Evolutionary conservation across 2,113 vertebrate species (phyloP), one percentile per base, ranked within the genome.

Genomic region (Coryphaenoides rupestris): DNA sequence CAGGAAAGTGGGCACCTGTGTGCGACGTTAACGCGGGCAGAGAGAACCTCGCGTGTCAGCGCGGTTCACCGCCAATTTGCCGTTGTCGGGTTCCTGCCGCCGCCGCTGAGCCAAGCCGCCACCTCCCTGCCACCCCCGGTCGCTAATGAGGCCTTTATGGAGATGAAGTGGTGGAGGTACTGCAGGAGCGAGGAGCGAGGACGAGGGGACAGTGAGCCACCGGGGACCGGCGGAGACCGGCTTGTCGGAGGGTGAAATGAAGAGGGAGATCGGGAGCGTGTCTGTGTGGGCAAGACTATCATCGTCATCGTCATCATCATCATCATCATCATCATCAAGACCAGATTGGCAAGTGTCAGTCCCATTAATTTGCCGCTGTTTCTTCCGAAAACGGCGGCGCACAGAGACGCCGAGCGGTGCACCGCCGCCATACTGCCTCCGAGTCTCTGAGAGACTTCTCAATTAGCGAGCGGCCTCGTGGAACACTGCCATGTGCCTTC

Each of bases 381-480:
- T n/a, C n/a, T n/a, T n/a, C n/a, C n/a, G n/a, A n/a, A n/a, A n/a
- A n/a, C n/a, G n/a, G n/a, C n/a, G n/a, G n/a, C n/a, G n/a, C n/a
- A n/a, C n/a, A n/a, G n/a, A n/a, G n/a, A n/a, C n/a, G n/a, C n/a
- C n/a, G 75, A 76, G 88, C 85, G 82, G 88, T 81, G 83, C 78
- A 82, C 40, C 5, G 5, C 40, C 40, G 5, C 40, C 40, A 12
- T 45, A 45, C 87, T 91, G n/a, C n/a, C n/a, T n/a, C n/a, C n/a
- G 78, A 88, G 91, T 82, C 92, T 92, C 85, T 63, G 77, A 93
- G 86, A 89, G 89, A 85, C 92, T 92, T 88, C 93, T 93, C 93
- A 90, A 89, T 95, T 94, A 95, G 91, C 78, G 88, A 85, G 87
- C 92, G 90, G 92, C 92, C 92, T 92, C 85, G 89, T 84, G 89